A percentile compares a stretch with the other conserved stretches of the same genome.
Conservation (phyloP, 2,888 invertebrate species). For the Eudasyphora cyanicolor region DNA sequence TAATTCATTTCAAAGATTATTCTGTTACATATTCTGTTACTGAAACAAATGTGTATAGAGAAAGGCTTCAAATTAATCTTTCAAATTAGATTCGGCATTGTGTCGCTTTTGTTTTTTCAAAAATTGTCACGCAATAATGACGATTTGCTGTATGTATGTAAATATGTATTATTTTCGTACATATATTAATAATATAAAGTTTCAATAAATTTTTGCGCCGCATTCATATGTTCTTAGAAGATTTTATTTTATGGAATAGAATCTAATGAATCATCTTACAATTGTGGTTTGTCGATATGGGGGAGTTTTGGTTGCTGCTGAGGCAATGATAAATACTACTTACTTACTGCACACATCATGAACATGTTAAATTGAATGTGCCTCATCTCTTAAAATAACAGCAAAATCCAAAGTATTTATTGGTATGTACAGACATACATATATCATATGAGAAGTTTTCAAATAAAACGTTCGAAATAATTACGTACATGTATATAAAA, state of each 20-base stretch:
- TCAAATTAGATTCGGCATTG: neutral
- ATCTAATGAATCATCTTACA: conserved; percentile 24
- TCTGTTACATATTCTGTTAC: neutral
- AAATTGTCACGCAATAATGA: conserved; percentile 44
- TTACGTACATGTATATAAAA: no score
- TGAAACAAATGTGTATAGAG: no score
- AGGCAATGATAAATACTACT: neutral
- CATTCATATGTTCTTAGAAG: neutral
- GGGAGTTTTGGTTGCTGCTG: neutral
- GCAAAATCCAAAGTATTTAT: no score
- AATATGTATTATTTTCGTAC: neutral
- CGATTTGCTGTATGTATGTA: neutral
- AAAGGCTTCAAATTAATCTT: neutral
- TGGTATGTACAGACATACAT: no score
- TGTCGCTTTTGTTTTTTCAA: conserved; percentile 6
- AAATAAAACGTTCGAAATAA: no score
- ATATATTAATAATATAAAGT: conserved; percentile 2
- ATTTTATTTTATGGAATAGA: neutral
- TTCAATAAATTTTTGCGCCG: neutral
- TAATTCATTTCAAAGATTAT: neutral
- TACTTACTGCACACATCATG: no score
- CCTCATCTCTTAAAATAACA: neutral
- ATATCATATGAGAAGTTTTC: no score
- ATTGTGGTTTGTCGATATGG: conserved; percentile 13
- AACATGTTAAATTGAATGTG: neutral